Evolutionary conservation across 2,113 vertebrate species (phyloP).

Genomic region (Etia nguti): DNA sequence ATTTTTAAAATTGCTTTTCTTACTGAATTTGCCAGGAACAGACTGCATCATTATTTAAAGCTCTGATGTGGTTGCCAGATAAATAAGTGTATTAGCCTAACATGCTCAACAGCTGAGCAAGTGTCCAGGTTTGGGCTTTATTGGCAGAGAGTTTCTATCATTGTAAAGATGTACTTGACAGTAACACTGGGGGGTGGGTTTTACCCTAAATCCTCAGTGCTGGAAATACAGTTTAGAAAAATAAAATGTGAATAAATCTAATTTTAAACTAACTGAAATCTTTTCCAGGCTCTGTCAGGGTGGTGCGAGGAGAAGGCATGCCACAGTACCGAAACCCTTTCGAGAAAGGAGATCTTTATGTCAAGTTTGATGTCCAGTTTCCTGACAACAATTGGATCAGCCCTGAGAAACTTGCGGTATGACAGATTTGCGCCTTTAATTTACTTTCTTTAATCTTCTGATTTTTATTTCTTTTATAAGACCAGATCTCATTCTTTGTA

Average conservation of each 20-base stretch:
- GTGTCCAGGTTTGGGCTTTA: neutral
- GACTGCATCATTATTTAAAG: neutral
- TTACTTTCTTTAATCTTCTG: neutral
- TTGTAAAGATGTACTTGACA: neutral
- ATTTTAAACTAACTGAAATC: neutral
- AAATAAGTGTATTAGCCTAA: neutral
- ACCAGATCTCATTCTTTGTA: fast-evolving
- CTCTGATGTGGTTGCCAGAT: neutral
- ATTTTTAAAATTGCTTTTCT: neutral
- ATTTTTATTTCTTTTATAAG: neutral
- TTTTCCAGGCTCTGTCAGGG: constrained; percentile 64
- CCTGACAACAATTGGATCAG: constrained; percentile 98
- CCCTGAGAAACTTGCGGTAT: constrained; percentile 91
- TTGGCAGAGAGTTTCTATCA: neutral
- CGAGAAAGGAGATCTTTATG: constrained; percentile 94
- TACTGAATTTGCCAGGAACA: neutral
- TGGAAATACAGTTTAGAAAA: neutral
- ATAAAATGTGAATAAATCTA: neutral
- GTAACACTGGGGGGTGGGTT: neutral
- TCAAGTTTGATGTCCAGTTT: constrained; percentile 98
- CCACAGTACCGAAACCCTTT: constrained; percentile 98
- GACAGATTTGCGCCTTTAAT: neutral
- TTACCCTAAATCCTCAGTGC: neutral
- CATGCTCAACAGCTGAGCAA: neutral
- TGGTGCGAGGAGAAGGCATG: constrained; percentile 95